A percentile compares a stretch with the other conserved stretches of the same genome.
These are phyloP conservation scores for Nemapogon koenigi DNA, from an alignment of 2,888 invertebrate species.

Conservation along the genomic window DNA sequence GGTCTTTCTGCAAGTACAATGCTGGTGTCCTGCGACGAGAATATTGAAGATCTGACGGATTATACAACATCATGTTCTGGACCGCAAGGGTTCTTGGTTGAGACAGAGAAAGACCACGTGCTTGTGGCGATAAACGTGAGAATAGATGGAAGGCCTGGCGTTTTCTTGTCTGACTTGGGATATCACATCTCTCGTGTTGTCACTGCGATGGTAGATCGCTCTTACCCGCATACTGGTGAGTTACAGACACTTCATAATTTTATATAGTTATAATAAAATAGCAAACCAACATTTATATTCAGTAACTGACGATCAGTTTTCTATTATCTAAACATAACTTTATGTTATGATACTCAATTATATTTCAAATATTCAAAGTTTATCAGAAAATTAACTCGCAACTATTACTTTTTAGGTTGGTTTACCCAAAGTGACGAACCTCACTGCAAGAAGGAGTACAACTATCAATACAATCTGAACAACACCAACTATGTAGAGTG, in stretches of 20 bases:
- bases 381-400: no score
- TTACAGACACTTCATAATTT: conserved; percentile 7
- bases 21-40: conserved; percentile 90
- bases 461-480: conserved; percentile 74
- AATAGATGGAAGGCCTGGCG: conserved; percentile 76
- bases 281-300: not conserved
- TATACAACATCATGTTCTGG: conserved; percentile 69
- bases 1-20: conserved; percentile 72
- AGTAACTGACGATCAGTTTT: no score
- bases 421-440: conserved; percentile 83
- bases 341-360: no score
- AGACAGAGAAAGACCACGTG: conserved; percentile 88
- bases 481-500: conserved; percentile 83
- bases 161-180: conserved; percentile 86
- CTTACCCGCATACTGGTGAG: conserved; percentile 88
- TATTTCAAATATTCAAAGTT: no score
- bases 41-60: conserved; percentile 68
- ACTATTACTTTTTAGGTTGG: conserved; percentile 80
- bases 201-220: conserved; percentile 85
- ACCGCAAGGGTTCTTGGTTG: conserved; percentile 65
- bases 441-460: conserved; percentile 82
- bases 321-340: no score
- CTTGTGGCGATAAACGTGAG: conserved; percentile 79
- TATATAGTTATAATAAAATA: not conserved
- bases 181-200: conserved; percentile 89